Evolutionary conservation across 2,113 vertebrate species (phyloP).

Genomic region (Plecotus auritus): DNA sequence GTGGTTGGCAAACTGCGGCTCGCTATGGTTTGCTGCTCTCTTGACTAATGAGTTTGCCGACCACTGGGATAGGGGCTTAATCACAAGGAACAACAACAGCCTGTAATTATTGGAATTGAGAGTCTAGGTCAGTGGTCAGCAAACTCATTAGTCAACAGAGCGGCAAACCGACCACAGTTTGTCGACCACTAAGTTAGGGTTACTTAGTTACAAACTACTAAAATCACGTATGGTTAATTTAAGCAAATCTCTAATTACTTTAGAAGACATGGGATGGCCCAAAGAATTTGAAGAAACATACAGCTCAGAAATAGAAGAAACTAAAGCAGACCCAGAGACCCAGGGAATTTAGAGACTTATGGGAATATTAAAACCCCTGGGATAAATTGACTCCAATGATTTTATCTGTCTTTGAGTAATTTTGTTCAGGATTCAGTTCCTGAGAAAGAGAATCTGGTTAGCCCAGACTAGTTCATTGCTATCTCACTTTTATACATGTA

Average conservation of each 20-base stretch:
- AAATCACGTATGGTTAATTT: background rate
- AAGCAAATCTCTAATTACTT: background rate
- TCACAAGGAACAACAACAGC: too few relatives aligned
- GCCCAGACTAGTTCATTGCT: background rate
- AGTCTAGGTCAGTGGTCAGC: too few relatives aligned
- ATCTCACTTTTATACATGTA: too few relatives aligned
- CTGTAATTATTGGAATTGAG: too few relatives aligned
- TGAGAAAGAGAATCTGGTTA: background rate
- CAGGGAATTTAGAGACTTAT: background rate
- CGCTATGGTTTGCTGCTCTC: too few relatives aligned
- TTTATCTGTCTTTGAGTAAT: background rate
- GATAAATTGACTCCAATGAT: background rate
- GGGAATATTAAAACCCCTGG: background rate
- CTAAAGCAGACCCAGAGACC: background rate
- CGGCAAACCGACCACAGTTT: too few relatives aligned
- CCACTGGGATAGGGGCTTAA: too few relatives aligned
- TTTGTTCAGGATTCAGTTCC: background rate
- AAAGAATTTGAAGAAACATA: background rate
- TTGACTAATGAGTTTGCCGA: too few relatives aligned
- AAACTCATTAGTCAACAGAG: too few relatives aligned
- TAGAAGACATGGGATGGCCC: background rate
- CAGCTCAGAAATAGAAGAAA: background rate
- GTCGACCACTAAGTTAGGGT: background rate
- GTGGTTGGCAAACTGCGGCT: too few relatives aligned
- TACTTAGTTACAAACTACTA: background rate